Evolutionary conservation across 2,888 invertebrate species (phyloP).

Genomic region (Protophormia terraenovae): DNA sequence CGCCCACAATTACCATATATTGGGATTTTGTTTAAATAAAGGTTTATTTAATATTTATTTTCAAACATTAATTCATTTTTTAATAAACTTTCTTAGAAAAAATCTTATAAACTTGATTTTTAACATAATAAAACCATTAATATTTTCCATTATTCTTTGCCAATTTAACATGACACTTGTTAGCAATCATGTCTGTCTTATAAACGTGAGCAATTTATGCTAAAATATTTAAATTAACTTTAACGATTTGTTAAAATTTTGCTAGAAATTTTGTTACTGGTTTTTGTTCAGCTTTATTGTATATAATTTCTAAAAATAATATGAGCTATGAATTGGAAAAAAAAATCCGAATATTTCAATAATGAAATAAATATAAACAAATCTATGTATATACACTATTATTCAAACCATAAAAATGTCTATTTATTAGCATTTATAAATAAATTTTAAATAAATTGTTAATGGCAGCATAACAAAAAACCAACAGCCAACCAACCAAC

Average conservation of each 20-base stretch:
- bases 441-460: slow-evolving; percentile 26
- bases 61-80: no score
- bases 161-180: not conserved
- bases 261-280: not conserved
- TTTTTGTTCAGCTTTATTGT: not conserved
- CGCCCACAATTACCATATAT: no score
- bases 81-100: no score
- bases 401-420: slow-evolving; percentile 16
- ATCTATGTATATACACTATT: not conserved
- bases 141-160: not conserved
- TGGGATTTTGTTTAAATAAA: no score
- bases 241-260: not conserved
- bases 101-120: no score
- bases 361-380: slow-evolving; percentile 23
- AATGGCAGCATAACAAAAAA: slow-evolving; percentile 2
- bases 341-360: slow-evolving; percentile 20
- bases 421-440: slow-evolving; percentile 30
- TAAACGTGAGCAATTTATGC: slow-evolving; percentile 35
- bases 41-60: no score
- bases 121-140: no score
- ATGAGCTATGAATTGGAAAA: slow-evolving; percentile 39
- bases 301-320: slow-evolving; percentile 47
- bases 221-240: slow-evolving; percentile 10
- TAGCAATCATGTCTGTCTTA: not conserved
- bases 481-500: slow-evolving; percentile 18